These are phyloP conservation scores for Callocephalon fimbriatum DNA, from an alignment of 2,113 vertebrate species.

Conservation along the genomic window DNA sequence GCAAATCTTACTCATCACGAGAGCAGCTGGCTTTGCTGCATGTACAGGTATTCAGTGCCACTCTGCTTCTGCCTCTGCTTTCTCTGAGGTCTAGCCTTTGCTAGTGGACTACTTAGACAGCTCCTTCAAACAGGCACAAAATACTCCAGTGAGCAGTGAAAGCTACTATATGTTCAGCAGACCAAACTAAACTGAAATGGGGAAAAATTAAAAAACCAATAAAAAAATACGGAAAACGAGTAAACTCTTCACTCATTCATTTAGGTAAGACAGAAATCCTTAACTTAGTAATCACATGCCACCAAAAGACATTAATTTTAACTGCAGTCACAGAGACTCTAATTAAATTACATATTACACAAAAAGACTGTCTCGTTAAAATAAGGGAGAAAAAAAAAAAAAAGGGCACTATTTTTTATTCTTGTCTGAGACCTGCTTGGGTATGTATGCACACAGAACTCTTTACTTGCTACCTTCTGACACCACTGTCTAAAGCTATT, in stretches of 20 bases:
- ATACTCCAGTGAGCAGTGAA: background rate
- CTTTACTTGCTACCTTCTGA: background rate
- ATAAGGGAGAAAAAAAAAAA: background rate
- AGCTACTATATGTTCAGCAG: background rate
- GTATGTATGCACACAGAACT: background rate
- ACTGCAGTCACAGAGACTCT: background rate
- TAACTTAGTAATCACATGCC: background rate
- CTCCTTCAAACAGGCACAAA: background rate
- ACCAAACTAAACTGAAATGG: background rate
- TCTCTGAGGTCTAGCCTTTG: background rate
- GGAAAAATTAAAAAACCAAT: background rate
- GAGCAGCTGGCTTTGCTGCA: background rate
- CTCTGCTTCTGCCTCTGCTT: background rate
- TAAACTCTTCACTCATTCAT: background rate
- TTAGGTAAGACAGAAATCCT: background rate
- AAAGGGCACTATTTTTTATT: background rate
- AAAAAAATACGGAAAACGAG: background rate
- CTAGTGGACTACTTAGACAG: background rate
- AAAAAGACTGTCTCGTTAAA: background rate
- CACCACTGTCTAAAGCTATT: background rate
- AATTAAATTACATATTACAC: background rate
- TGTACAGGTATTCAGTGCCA: background rate
- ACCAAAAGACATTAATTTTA: background rate
- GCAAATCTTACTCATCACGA: background rate
- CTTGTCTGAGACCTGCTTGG: background rate